These are phyloP conservation scores for Ianthella basta DNA, from an alignment of 37 sponge, comb jelly and placozoan species.

Conservation along the genomic window DNA sequence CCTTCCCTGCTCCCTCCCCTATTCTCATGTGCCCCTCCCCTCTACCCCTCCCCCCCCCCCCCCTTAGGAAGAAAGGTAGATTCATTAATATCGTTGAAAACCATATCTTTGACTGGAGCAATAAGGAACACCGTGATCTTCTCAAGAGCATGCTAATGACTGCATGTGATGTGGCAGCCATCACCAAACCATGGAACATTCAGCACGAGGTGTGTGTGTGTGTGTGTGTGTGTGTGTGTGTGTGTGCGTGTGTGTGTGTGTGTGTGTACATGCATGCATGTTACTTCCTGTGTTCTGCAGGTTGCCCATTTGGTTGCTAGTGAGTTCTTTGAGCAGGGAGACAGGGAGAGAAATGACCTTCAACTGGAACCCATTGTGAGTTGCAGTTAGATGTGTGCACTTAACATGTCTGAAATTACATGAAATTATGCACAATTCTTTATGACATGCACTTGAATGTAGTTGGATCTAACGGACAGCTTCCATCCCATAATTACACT, in stretches of 20 bases:
- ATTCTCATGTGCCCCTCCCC: no score
- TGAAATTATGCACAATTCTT: no score
- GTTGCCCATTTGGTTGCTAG: conserved; percentile 80
- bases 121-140: conserved; percentile 58
- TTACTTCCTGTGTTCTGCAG: conserved; percentile 7
- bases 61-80: conserved; percentile 65
- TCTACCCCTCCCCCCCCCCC: no score
- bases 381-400: neutral
- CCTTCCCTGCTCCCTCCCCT: no score
- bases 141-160: conserved; percentile 92
- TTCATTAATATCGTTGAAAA: conserved; percentile 60
- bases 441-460: no score
- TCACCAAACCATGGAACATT: conserved; percentile 94
- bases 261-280: no score
- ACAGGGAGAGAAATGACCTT: conserved; percentile 72
- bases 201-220: conserved; percentile 82
- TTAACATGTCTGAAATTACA: no score
- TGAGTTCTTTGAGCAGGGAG: conserved; percentile 97
- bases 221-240: no score
- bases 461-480: no score
- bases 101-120: conserved; percentile 57
- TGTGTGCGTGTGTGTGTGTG: no score
- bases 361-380: conserved; percentile 67
- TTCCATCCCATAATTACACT: no score
- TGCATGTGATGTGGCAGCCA: conserved; percentile 92